These are phyloP conservation scores for Oryzias curvinotus DNA, from an alignment of 2,113 vertebrate genomes.

Conservation along the genomic window DNA sequence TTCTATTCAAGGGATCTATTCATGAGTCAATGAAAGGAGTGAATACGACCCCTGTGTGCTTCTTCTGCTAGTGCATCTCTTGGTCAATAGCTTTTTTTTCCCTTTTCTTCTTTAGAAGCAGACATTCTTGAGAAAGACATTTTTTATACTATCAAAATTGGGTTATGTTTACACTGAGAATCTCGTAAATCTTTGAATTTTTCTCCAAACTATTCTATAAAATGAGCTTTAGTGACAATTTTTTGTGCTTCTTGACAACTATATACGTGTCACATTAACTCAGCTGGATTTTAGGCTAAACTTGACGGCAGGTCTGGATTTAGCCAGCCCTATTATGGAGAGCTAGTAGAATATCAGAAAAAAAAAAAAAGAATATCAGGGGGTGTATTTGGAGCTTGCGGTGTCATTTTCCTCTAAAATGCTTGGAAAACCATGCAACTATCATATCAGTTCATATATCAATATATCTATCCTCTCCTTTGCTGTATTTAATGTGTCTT, in stretches of 20 bases:
- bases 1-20: constrained; percentile 53
- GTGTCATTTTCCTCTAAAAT: too few relatives aligned
- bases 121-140: constrained; percentile 1
- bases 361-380: too few relatives aligned
- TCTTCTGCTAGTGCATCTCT: constrained; percentile 32
- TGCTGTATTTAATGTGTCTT: too few relatives aligned
- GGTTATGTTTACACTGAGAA: neutral
- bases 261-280: neutral
- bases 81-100: constrained; percentile 42
- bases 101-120: neutral
- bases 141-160: neutral
- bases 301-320: too few relatives aligned
- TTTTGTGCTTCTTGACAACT: neutral
- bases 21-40: constrained; percentile 51
- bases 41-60: constrained; percentile 40
- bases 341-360: too few relatives aligned
- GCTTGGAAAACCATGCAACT: too few relatives aligned
- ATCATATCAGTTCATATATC: too few relatives aligned
- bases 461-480: too few relatives aligned
- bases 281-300: neutral
- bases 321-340: too few relatives aligned
- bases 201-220: neutral
- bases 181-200: neutral
- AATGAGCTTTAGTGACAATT: neutral
- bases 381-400: too few relatives aligned